Percentiles rank a stretch among this genome's conserved stretches.
These are phyloP conservation scores for Sympetrum striolatum DNA, from an alignment of 2,888 invertebrate species.

Conservation along the genomic window DNA sequence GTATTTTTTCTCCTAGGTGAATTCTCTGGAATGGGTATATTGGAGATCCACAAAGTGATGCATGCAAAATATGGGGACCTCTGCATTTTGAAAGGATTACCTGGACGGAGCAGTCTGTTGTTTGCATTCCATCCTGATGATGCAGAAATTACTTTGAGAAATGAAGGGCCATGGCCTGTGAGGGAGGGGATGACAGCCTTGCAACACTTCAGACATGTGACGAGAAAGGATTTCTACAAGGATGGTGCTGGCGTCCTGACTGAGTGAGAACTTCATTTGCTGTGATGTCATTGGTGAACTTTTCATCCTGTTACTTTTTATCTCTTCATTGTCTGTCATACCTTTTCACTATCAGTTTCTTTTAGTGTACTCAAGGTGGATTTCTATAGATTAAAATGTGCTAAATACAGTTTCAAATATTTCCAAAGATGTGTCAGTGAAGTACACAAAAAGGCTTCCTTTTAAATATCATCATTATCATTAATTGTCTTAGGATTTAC, in stretches of 20 bases:
- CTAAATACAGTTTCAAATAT: too few relatives aligned
- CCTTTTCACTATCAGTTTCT: too few relatives aligned
- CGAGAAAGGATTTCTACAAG: slow-evolving; percentile 53
- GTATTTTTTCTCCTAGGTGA: not conserved
- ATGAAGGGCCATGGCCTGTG: slow-evolving; percentile 58
- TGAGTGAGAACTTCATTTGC: not conserved
- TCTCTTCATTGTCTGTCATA: too few relatives aligned
- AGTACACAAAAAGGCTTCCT: too few relatives aligned
- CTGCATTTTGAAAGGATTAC: slow-evolving; percentile 7
- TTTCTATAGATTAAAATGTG: too few relatives aligned
- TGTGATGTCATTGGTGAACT: too few relatives aligned
- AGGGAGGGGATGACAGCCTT: slow-evolving; percentile 59
- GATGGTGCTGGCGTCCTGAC: slow-evolving; percentile 58
- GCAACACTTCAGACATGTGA: slow-evolving; percentile 56
- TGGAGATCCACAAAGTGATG: not conserved
- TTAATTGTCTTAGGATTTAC: too few relatives aligned
- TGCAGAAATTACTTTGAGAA: slow-evolving; percentile 53
- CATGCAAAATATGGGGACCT: slow-evolving; percentile 37
- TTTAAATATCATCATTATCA: too few relatives aligned
- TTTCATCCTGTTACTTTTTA: too few relatives aligned
- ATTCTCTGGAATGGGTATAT: not conserved
- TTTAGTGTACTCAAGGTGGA: too few relatives aligned
- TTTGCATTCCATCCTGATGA: slow-evolving; percentile 46
- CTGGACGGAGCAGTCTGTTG: slow-evolving; percentile 26
- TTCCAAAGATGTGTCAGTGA: too few relatives aligned